Percentiles rank a stretch among this genome's conserved stretches.
phyloP scores from a whole-genome alignment of 2,888 invertebrate species.

The Brachyptera putata region DNA sequence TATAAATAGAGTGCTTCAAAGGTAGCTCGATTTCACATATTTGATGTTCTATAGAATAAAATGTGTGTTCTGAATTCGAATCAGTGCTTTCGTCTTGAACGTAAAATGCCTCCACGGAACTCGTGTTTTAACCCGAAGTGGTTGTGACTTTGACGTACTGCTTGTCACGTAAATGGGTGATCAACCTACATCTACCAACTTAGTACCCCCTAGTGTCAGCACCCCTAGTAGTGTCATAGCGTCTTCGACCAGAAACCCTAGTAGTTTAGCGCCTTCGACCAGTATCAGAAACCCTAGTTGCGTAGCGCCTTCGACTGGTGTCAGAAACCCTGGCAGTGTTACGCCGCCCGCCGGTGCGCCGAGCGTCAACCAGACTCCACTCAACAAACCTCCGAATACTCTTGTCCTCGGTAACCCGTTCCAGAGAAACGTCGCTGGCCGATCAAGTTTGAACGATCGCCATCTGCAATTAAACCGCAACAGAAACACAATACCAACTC shows the following conservation, averaged over 20 bases:
- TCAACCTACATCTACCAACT: conserved; percentile 13
- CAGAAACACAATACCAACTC: neutral
- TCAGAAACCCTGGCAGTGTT: neutral
- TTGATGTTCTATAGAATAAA: too few relatives aligned
- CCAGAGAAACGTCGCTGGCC: conserved; percentile 45
- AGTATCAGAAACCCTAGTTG: too few relatives aligned
- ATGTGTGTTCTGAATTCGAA: too few relatives aligned
- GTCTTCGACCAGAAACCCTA: too few relatives aligned
- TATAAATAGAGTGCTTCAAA: too few relatives aligned
- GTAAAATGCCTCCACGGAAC: too few relatives aligned
- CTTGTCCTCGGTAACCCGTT: conserved; percentile 42
- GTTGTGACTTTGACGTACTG: too few relatives aligned
- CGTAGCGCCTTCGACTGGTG: too few relatives aligned
- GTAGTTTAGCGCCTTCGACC: too few relatives aligned
- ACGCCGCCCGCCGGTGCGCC: neutral
- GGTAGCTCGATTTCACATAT: too few relatives aligned
- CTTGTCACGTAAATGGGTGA: conserved; percentile 27
- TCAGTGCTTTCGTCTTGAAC: too few relatives aligned
- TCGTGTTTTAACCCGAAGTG: too few relatives aligned
- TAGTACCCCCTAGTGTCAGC: conserved; percentile 15
- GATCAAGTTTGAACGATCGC: conserved; percentile 36
- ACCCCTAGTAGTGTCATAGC: neutral
- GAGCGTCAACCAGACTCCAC: neutral
- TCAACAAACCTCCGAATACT: conserved; percentile 16
- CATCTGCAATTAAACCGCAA: conserved; percentile 25